Evolutionary conservation across 2,113 vertebrate species (phyloP).

Genomic region (Hemiscyllium ocellatum): DNA sequence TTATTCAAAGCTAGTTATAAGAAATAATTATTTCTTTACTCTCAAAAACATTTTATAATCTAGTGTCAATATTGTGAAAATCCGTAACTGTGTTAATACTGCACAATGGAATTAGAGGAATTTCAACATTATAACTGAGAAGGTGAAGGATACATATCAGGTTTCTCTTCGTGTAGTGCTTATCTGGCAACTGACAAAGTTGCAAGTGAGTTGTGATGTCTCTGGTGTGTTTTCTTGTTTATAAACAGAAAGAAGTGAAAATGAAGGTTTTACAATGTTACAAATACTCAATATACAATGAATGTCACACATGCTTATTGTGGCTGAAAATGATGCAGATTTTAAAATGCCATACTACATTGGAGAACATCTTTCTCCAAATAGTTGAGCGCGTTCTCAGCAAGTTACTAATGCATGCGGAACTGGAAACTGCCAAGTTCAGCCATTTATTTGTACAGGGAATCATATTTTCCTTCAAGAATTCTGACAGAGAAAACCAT

Average conservation of each 20-base stretch:
- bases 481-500: background rate
- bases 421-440: background rate
- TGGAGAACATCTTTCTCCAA: too few relatives aligned
- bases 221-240: background rate
- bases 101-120: background rate
- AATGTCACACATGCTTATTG: background rate
- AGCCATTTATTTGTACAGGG: background rate
- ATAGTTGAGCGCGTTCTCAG: too few relatives aligned
- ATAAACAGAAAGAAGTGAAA: constrained; percentile 12
- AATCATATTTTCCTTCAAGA: background rate
- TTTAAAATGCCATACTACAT: too few relatives aligned
- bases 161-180: background rate
- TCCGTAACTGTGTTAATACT: background rate
- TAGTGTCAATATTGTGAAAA: background rate
- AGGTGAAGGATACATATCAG: background rate
- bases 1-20: background rate
- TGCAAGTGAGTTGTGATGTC: constrained; percentile 32
- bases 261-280: background rate
- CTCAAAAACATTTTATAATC: background rate
- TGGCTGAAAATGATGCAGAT: background rate
- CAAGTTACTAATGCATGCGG: background rate
- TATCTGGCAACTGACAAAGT: constrained; percentile 9
- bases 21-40: background rate
- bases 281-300: background rate
- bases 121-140: background rate